These are phyloP conservation scores for Drosophila aff. DNA, from an alignment of 1,140 invertebrate genomes.

Conservation along the genomic window DNA sequence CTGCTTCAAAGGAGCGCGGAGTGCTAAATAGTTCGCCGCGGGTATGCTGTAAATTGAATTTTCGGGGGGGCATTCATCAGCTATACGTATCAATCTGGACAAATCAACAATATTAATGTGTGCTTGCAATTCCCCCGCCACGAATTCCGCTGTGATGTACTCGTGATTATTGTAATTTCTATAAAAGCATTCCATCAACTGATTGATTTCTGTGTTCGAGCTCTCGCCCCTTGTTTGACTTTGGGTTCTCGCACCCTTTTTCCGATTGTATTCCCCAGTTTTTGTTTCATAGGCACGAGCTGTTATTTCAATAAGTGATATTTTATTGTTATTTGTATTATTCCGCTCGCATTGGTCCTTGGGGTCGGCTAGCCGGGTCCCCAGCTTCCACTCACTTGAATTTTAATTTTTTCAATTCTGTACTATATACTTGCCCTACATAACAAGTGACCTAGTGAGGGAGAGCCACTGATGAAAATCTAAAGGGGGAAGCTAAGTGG, in stretches of 20 bases:
- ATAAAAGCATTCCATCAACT: constrained; percentile 76
- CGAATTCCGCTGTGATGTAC: neutral
- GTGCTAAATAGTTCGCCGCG: neutral
- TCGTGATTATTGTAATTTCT: constrained; percentile 66
- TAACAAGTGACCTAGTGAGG: constrained; percentile 26
- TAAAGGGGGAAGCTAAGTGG: neutral
- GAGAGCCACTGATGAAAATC: neutral
- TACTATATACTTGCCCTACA: constrained; percentile 15
- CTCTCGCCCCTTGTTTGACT: constrained; percentile 25
- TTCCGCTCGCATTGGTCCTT: constrained; percentile 1
- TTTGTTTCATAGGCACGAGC: constrained; percentile 36
- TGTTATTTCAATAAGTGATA: constrained; percentile 39
- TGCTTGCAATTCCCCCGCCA: neutral
- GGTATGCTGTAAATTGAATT: constrained; percentile 12
- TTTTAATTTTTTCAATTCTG: constrained; percentile 14
- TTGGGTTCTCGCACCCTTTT: constrained; percentile 6
- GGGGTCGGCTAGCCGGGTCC: constrained; percentile 16
- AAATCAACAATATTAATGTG: constrained; percentile 32
- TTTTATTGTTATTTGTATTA: constrained; percentile 49
- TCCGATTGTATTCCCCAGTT: constrained; percentile 32
- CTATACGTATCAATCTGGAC: constrained; percentile 1
- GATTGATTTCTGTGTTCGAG: constrained; percentile 60
- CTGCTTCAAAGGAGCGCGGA: neutral
- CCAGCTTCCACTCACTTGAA: constrained; percentile 20
- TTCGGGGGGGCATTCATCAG: neutral